Conservation (phyloP, 2,797 vertebrate genomes). For the Microchirus variegatus region DNA sequence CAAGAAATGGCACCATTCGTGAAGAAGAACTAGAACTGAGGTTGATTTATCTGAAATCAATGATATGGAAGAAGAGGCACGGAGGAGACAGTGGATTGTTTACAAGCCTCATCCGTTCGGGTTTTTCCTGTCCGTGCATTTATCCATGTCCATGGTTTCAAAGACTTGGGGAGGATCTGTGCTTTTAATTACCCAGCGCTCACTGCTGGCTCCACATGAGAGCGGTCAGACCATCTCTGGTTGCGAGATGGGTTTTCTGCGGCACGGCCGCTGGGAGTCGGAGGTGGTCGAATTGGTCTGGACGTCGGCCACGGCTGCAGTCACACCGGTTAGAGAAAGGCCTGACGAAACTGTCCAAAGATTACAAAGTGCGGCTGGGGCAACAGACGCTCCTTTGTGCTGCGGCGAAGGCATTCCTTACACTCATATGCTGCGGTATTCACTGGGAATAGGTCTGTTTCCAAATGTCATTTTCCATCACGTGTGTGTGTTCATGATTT, state of each 20-base stretch:
- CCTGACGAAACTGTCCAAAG: slow-evolving; percentile 59
- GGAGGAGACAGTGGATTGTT: slow-evolving; percentile 1
- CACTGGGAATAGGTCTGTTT: slow-evolving; percentile 49
- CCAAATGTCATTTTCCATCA: slow-evolving; percentile 62
- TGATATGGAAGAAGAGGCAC: neutral
- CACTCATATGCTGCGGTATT: slow-evolving; percentile 53
- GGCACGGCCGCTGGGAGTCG: slow-evolving; percentile 49
- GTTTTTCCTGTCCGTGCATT: slow-evolving; percentile 8
- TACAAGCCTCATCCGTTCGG: slow-evolving; percentile 6
- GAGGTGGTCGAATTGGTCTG: slow-evolving; percentile 57
- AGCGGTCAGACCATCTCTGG: slow-evolving; percentile 24
- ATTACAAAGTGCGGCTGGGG: slow-evolving; percentile 57
- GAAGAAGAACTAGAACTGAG: neutral
- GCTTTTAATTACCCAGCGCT: slow-evolving; percentile 30
- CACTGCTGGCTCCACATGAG: slow-evolving; percentile 20
- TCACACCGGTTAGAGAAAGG: slow-evolving; percentile 52
- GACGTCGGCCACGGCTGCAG: slow-evolving; percentile 50
- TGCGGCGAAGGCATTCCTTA: slow-evolving; percentile 61
- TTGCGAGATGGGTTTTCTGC: slow-evolving; percentile 36
- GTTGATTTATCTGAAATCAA: neutral
- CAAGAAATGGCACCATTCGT: no score
- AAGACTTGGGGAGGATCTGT: slow-evolving; percentile 15
- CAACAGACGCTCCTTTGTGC: slow-evolving; percentile 75
- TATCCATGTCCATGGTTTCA: slow-evolving; percentile 12
- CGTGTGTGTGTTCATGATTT: slow-evolving; percentile 29